Base-by-base conservation (phyloP, 1,140 invertebrate species). In the Hycleus phaleratus region DNA sequence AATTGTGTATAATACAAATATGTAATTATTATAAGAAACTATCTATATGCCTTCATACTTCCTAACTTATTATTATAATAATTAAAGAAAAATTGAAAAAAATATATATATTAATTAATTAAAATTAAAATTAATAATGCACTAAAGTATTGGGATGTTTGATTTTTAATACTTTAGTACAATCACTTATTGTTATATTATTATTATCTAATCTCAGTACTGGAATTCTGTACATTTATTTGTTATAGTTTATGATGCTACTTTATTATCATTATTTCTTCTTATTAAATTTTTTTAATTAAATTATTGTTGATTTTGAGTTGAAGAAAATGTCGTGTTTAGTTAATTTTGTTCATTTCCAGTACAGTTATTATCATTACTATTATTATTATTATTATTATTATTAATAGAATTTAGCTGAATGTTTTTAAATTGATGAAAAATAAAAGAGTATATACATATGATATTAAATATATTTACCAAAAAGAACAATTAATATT, bases 11-110 rank as follows among this genome's bases (percentile, higher is more conserved):
- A 67, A 18, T 18, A 18, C 18, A 18, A 66, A 62, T 67, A 63
- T 69, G 69, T 68, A 68, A 70, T 69, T n/a, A 18, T 18, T 18
- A 18, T 68, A 69, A 67, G 62, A 69, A 71, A 71, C 68, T 71
- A 73, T 73, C 71, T 73, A 72, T 71, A 71, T 72, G 71, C 71
- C 71, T 73, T 73, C 70, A 70, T 72, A 73, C 69, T 73, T 73
- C 69, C 71, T 73, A 73, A 70, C 66, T 68, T 66, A 69, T 68
- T 68, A 70, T 66, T 55, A 68, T 68, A 58, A 68, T 64, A 63
- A 63, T 63, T 32, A 32, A 5, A 5, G 7, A 32, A 32, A 7
- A 32, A 32, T 32, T 32, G 7, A 32, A 32, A 7, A 32, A 32
- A 2, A 53, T 65, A 67, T 61, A 68, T 70, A 70, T 70, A 65